These are phyloP conservation scores for Terebella lapidaria DNA, from an alignment of 2,888 invertebrate genomes.

Conservation along the genomic window DNA sequence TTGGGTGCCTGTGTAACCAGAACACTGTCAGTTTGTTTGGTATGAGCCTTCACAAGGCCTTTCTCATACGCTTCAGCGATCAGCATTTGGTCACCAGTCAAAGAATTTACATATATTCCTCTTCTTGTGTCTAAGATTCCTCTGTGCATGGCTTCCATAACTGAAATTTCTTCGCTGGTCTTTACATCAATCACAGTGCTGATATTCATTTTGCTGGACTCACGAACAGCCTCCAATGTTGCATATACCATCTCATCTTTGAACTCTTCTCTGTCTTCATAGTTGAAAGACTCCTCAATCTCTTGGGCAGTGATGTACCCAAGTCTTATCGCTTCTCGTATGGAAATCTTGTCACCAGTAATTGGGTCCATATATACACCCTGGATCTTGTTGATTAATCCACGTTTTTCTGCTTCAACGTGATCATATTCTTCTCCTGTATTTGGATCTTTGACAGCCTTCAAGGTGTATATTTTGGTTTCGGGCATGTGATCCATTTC, in stretches of 20 bases:
- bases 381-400: slow-evolving; percentile 26
- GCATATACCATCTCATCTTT: slow-evolving; percentile 35
- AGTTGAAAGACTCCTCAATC: slow-evolving; percentile 27
- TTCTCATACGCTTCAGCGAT: slow-evolving; percentile 78
- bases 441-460: slow-evolving; percentile 23
- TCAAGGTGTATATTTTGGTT: slow-evolving; percentile 24
- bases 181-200: slow-evolving; percentile 62
- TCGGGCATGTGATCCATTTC: slow-evolving; percentile 17
- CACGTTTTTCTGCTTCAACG: slow-evolving; percentile 28
- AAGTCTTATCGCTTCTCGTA: slow-evolving; percentile 23
- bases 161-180: slow-evolving; percentile 70
- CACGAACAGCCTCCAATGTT: slow-evolving; percentile 23
- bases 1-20: slow-evolving; percentile 23
- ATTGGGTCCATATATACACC: slow-evolving; percentile 62
- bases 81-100: slow-evolving; percentile 65
- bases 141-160: slow-evolving; percentile 86
- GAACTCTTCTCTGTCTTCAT: slow-evolving; percentile 18
- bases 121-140: slow-evolving; percentile 72
- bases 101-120: slow-evolving; percentile 64
- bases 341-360: slow-evolving; percentile 70
- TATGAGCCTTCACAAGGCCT: slow-evolving; percentile 66
- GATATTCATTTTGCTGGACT: slow-evolving; percentile 17
- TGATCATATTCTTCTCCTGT: slow-evolving; percentile 21
- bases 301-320: slow-evolving; percentile 23
- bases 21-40: slow-evolving; percentile 2